A percentile compares a stretch with the other conserved stretches of the same genome.
Evolutionary conservation across 2,113 vertebrate species (phyloP).

Genomic region (Himantopus leucocephalus): DNA sequence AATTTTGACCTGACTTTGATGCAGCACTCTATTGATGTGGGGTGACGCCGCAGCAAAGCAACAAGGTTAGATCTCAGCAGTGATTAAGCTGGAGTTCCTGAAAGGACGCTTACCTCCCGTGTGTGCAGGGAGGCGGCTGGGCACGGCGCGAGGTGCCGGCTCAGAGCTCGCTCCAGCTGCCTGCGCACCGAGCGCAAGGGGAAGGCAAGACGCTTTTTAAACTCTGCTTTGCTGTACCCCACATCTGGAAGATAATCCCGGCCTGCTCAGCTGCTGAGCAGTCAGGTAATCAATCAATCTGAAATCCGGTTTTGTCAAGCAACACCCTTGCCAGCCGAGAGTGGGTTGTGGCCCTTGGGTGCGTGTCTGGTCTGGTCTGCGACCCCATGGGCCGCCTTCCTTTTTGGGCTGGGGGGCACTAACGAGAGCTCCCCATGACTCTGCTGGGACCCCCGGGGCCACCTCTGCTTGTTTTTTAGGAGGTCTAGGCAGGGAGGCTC

Average conservation of each 20-base stretch:
- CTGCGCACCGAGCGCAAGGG: accelerated
- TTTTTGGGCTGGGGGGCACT: too few relatives aligned
- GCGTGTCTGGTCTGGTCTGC: accelerated
- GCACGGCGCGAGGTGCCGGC: neutral
- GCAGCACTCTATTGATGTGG: neutral
- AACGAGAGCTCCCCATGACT: neutral
- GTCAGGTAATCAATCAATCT: neutral
- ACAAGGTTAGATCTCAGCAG: neutral
- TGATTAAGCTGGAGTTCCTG: neutral
- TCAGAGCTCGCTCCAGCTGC: neutral
- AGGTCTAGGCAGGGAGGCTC: neutral
- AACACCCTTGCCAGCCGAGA: neutral
- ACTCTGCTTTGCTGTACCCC: too few relatives aligned
- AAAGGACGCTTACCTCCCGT: neutral
- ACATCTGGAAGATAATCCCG: neutral
- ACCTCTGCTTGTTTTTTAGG: neutral
- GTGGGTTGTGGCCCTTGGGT: accelerated
- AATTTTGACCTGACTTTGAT: constrained; percentile 29
- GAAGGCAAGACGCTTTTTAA: neutral
- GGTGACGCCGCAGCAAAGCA: neutral
- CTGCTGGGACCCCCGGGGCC: neutral
- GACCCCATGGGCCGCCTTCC: accelerated
- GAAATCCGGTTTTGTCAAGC: neutral
- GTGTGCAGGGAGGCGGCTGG: neutral
- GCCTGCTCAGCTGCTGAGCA: neutral